These are phyloP conservation scores for Metridium senile DNA, from an alignment of 92 coral and sea anemone genomes.

Conservation along the genomic window DNA sequence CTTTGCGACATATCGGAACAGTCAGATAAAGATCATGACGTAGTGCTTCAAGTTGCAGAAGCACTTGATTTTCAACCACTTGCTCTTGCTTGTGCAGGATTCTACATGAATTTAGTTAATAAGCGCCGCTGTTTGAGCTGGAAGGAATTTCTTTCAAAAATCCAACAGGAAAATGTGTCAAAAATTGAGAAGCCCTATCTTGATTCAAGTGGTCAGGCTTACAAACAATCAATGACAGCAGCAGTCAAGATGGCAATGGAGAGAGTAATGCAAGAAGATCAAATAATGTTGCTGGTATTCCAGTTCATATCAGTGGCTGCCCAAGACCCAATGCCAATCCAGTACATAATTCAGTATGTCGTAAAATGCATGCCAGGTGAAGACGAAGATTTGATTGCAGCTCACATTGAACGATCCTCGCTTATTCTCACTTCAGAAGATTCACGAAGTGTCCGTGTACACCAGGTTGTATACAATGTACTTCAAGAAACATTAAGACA, in stretches of 20 bases:
- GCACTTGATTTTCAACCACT: too few relatives aligned
- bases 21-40: neutral
- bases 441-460: neutral
- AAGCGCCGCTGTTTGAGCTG: neutral
- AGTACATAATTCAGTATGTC: constrained; percentile 1
- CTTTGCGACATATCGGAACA: constrained; percentile 2
- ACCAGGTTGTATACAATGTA: neutral
- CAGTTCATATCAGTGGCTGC: neutral
- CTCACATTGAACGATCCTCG: neutral
- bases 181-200: neutral
- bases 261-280: neutral
- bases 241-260: neutral
- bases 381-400: neutral
- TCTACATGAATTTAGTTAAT: neutral
- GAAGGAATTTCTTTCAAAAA: neutral
- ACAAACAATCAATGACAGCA: constrained; percentile 8
- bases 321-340: constrained; percentile 9
- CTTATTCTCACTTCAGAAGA: neutral
- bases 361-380: neutral
- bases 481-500: neutral
- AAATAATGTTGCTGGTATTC: neutral
- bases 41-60: neutral
- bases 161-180: neutral
- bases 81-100: constrained; percentile 19
- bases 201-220: neutral